Evolutionary conservation across 2,113 vertebrate genomes (phyloP).

Genomic region (Ceyx margarethae): DNA sequence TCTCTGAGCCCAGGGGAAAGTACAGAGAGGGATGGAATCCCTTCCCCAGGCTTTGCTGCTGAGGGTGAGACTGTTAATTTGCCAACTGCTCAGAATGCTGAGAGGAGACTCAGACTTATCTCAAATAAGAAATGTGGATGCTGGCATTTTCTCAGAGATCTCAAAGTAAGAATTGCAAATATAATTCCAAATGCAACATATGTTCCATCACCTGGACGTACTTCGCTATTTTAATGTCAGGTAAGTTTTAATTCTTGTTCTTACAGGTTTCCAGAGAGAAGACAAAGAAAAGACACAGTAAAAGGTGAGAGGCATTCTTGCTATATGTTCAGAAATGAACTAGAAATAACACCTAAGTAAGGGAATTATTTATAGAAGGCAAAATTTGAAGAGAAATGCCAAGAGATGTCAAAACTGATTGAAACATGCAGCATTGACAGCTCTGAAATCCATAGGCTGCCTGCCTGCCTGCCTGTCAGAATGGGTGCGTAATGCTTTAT

Average conservation of each 20-base stretch:
- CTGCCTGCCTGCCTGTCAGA: conserved; percentile 51
- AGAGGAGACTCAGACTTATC: not conserved
- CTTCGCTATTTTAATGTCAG: not conserved
- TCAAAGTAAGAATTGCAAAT: not conserved
- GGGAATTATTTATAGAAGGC: conserved; percentile 72
- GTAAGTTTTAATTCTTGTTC: not conserved
- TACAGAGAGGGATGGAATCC: not conserved
- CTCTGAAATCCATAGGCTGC: conserved; percentile 60
- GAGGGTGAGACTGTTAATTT: not conserved
- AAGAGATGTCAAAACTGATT: conserved; percentile 72
- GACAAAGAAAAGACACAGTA: not conserved
- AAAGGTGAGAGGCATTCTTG: not conserved
- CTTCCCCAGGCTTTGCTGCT: not conserved
- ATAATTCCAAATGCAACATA: not conserved
- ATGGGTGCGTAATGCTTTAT: conserved; percentile 39
- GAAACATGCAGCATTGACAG: conserved; percentile 68
- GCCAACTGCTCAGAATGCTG: not conserved
- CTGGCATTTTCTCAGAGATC: not conserved
- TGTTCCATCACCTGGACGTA: not conserved
- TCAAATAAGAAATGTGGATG: not conserved
- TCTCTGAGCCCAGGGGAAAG: not conserved
- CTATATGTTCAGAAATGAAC: not conserved
- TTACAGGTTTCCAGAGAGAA: not conserved
- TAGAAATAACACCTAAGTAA: conserved; percentile 49
- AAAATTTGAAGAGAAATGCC: conserved; percentile 63